These are phyloP conservation scores for Drosophila erecta DNA, from an alignment of 1,140 invertebrate genomes.

Conservation along the genomic window DNA sequence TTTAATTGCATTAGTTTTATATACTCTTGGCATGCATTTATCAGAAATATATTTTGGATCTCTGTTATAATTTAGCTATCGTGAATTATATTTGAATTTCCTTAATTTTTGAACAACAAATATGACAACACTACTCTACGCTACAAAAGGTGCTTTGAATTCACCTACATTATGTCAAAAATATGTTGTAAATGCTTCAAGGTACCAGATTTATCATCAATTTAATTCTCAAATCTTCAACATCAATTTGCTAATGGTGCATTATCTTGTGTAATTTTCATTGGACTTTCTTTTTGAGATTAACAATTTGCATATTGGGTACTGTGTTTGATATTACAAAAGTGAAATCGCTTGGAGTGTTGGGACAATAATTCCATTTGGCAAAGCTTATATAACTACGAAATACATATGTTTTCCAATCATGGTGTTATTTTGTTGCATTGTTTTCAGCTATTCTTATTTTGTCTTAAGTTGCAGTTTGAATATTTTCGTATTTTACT, in stretches of 20 bases:
- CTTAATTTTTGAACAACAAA: slow-evolving; percentile 23
- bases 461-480: slow-evolving; percentile 27
- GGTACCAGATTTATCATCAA: slow-evolving; percentile 57
- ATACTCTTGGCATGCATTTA: slow-evolving; percentile 12
- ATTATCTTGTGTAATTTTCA: slow-evolving; percentile 24
- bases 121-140: slow-evolving; percentile 39
- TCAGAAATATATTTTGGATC: slow-evolving; percentile 12
- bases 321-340: slow-evolving; percentile 9
- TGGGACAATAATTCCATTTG: slow-evolving; percentile 21
- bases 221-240: slow-evolving; percentile 60
- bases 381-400: slow-evolving; percentile 59
- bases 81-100: not conserved
- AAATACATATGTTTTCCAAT: slow-evolving; percentile 48
- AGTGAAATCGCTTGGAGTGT: slow-evolving; percentile 20
- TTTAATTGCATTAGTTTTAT: slow-evolving; percentile 10
- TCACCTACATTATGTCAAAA: slow-evolving; percentile 35
- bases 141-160: slow-evolving; percentile 41
- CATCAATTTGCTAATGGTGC: slow-evolving; percentile 64
- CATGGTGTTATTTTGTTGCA: slow-evolving; percentile 22
- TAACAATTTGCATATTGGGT: slow-evolving; percentile 55
- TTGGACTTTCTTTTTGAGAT: slow-evolving; percentile 5
- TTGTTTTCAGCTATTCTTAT: slow-evolving; percentile 22
- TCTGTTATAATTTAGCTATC: slow-evolving; percentile 15
- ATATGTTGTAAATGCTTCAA: slow-evolving; percentile 66
- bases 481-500: slow-evolving; percentile 9